Percentiles rank a stretch among this genome's conserved stretches.
phyloP scores from a whole-genome alignment of 1,140 invertebrate genomes.

The Leptopilina boulardi region DNA sequence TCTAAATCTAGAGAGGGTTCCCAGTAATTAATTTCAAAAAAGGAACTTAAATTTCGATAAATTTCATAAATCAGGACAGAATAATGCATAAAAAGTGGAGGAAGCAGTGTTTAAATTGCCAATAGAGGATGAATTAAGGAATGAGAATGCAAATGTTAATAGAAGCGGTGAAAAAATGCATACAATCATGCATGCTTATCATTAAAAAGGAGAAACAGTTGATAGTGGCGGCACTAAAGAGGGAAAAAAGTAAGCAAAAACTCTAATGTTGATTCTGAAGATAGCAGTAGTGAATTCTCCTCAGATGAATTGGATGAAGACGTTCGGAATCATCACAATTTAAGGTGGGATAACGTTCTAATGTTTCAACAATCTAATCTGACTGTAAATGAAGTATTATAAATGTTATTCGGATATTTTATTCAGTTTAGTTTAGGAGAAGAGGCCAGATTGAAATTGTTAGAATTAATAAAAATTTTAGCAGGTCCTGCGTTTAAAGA shows the following conservation, averaged over 20 bases:
- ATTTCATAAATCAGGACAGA: too few species aligned
- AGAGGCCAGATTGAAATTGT: background rate
- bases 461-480: background rate
- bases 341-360: background rate
- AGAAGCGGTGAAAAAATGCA: background rate
- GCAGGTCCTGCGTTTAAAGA: background rate
- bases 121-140: too few species aligned
- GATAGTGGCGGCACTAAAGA: background rate
- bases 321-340: background rate
- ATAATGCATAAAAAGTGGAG: too few species aligned
- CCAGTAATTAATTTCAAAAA: too few species aligned
- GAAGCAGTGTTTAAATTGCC: too few species aligned
- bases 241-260: background rate
- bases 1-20: too few species aligned
- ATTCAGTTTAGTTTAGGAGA: background rate
- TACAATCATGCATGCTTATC: too few species aligned
- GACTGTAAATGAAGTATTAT: background rate
- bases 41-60: too few species aligned
- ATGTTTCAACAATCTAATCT: background rate
- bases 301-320: background rate
- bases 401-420: background rate
- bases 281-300: background rate
- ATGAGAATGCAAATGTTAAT: too few species aligned
- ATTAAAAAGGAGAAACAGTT: too few species aligned
- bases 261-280: background rate